These are phyloP conservation scores for Eubucco bourcierii DNA, from an alignment of 2,113 vertebrate species.

Conservation along the genomic window DNA sequence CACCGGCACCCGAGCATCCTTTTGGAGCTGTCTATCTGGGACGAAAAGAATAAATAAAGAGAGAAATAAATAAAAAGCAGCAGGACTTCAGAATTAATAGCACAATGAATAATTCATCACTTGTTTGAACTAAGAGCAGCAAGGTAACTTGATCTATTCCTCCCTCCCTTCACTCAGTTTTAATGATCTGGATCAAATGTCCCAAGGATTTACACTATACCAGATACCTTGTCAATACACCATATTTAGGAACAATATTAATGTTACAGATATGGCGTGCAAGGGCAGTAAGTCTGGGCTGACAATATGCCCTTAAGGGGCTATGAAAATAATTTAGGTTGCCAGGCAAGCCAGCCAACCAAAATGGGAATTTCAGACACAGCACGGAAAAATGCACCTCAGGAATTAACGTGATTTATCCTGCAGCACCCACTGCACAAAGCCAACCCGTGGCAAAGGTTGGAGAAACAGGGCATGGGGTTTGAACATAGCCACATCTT, in stretches of 20 bases:
- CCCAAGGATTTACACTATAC: slow-evolving; percentile 75
- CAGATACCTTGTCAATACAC: slow-evolving; percentile 73
- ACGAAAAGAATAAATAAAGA: slow-evolving; percentile 25
- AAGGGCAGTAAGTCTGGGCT: slow-evolving; percentile 55
- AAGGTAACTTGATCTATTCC: slow-evolving; percentile 83
- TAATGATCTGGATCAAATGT: slow-evolving; percentile 90
- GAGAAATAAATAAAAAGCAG: slow-evolving; percentile 72
- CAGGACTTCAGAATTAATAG: slow-evolving; percentile 78
- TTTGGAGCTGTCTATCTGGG: neutral
- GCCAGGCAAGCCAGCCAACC: slow-evolving; percentile 21
- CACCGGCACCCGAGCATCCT: neutral
- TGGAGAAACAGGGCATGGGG: neutral
- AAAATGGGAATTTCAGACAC: slow-evolving; percentile 68
- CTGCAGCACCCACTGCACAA: slow-evolving; percentile 32
- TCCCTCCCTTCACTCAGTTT: slow-evolving; percentile 84
- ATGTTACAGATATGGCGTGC: slow-evolving; percentile 62
- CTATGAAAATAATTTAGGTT: slow-evolving; percentile 71
- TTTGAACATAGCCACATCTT: fast-evolving
- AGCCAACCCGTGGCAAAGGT: slow-evolving; percentile 16
- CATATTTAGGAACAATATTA: slow-evolving; percentile 61
- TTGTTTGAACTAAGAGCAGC: slow-evolving; percentile 69
- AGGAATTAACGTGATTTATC: slow-evolving; percentile 66
- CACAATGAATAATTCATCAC: slow-evolving; percentile 70
- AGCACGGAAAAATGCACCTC: slow-evolving; percentile 48
- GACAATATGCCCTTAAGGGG: slow-evolving; percentile 70